Percentiles rank a stretch among this genome's conserved stretches.
These are phyloP conservation scores for Rhombomys opimus DNA, from an alignment of 2,113 vertebrate species.

Conservation along the genomic window DNA sequence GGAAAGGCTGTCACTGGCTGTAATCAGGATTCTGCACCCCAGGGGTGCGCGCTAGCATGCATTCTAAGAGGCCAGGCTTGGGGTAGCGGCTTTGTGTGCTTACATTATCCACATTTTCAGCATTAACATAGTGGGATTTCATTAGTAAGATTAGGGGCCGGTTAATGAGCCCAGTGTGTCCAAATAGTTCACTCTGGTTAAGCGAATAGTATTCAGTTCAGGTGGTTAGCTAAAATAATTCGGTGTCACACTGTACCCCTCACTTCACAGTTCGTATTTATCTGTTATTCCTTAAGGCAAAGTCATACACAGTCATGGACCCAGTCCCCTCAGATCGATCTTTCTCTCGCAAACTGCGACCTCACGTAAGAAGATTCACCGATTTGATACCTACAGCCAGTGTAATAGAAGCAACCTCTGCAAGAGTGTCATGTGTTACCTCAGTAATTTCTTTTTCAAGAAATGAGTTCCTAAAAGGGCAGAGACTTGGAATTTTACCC, in stretches of 20 bases:
- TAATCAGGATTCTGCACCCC: neutral
- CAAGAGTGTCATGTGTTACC: neutral
- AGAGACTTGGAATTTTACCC: neutral
- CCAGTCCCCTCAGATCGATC: too few relatives aligned
- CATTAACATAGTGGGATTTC: neutral
- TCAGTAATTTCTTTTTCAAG: neutral
- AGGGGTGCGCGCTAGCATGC: neutral
- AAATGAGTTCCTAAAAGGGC: neutral
- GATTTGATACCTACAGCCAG: neutral
- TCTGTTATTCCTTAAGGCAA: neutral
- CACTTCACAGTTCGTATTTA: neutral
- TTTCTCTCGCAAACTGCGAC: neutral
- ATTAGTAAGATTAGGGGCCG: neutral
- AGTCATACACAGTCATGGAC: neutral
- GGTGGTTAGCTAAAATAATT: neutral
- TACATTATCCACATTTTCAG: neutral
- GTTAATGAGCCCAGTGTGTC: slow-evolving; percentile 15
- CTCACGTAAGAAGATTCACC: neutral
- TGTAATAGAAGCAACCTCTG: neutral
- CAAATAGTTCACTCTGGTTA: neutral
- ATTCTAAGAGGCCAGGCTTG: neutral
- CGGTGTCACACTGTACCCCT: neutral
- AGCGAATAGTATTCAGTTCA: neutral
- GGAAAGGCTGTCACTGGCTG: neutral
- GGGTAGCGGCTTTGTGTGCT: neutral